Percentiles rank a stretch among this genome's conserved stretches.
Conservation (phyloP, 1,140 invertebrate species). For the Pogonus chalceus region DNA sequence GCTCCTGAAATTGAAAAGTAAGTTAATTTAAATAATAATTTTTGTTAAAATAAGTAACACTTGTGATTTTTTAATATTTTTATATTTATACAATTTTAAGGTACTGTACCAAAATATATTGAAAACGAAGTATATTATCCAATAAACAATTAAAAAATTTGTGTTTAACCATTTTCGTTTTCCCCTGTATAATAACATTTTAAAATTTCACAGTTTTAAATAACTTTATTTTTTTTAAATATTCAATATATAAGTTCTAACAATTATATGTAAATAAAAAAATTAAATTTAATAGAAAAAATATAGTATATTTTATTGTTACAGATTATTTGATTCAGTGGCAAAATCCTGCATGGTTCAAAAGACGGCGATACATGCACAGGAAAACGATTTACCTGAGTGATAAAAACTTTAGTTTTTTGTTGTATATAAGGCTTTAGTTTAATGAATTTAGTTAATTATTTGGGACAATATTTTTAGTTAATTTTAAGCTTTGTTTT, state of each 20-base stretch:
- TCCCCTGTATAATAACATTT: no score
- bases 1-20: constrained; percentile 98
- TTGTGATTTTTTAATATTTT: no score
- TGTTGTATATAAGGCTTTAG: neutral
- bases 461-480: neutral
- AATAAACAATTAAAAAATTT: no score
- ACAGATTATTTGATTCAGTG: constrained; percentile 83
- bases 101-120: no score
- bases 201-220: no score
- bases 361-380: constrained; percentile 50
- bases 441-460: neutral
- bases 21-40: constrained; percentile 30
- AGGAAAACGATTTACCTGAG: constrained; percentile 47
- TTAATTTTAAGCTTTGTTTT: constrained; percentile 2
- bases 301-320: constrained; percentile 34
- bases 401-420: constrained; percentile 32
- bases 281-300: constrained; percentile 6
- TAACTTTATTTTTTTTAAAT: no score
- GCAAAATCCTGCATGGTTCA: constrained; percentile 87
- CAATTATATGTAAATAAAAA: neutral
- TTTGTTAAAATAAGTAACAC: no score
- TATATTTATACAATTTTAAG: no score
- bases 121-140: no score
- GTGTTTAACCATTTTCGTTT: no score
- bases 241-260: neutral